A percentile compares a stretch with the other conserved stretches of the same genome.
These are phyloP conservation scores for Mylabris phalerata DNA, from an alignment of 1,140 invertebrate species.

Conservation along the genomic window DNA sequence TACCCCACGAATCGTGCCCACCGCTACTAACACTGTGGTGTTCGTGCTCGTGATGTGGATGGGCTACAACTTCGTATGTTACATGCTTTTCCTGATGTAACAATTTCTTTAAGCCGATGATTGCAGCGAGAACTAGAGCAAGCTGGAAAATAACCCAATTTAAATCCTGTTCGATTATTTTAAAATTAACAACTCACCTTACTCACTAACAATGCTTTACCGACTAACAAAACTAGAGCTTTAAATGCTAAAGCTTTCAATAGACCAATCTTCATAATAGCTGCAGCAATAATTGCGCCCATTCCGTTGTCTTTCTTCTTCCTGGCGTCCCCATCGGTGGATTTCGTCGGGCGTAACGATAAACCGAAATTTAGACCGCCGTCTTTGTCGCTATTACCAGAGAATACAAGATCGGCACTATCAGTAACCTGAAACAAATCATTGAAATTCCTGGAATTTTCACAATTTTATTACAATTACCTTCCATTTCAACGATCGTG, in stretches of 20 bases:
- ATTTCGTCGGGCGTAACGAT: slow-evolving; percentile 56
- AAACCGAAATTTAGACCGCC: slow-evolving; percentile 66
- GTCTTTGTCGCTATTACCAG: slow-evolving; percentile 58
- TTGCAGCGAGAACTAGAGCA: slow-evolving; percentile 66
- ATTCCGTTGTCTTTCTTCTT: slow-evolving; percentile 65
- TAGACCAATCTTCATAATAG: slow-evolving; percentile 70
- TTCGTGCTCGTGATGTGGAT: slow-evolving; percentile 51
- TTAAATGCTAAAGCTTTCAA: slow-evolving; percentile 73
- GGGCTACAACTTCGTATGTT: slow-evolving; percentile 65
- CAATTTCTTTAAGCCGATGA: slow-evolving; percentile 75
- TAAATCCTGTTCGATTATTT: not conserved
- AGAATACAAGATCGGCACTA: slow-evolving; percentile 67
- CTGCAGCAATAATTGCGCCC: slow-evolving; percentile 64
- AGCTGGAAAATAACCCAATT: slow-evolving; percentile 42
- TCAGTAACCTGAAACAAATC: slow-evolving; percentile 50
- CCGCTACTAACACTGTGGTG: slow-evolving; percentile 36
- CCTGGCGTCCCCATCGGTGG: slow-evolving; percentile 48
- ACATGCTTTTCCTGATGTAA: slow-evolving; percentile 69
- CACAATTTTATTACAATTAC: slow-evolving; percentile 14
- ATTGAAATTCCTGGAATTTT: not conserved
- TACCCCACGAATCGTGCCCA: slow-evolving; percentile 46
- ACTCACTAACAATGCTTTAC: slow-evolving; percentile 73
- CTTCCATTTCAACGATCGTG: slow-evolving; percentile 60
- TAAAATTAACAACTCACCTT: slow-evolving; percentile 44
- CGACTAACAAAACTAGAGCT: slow-evolving; percentile 70